A percentile compares a stretch with the other conserved stretches of the same genome.
Conservation (phyloP, 2,888 invertebrate species). For the Erynnis tages region DNA sequence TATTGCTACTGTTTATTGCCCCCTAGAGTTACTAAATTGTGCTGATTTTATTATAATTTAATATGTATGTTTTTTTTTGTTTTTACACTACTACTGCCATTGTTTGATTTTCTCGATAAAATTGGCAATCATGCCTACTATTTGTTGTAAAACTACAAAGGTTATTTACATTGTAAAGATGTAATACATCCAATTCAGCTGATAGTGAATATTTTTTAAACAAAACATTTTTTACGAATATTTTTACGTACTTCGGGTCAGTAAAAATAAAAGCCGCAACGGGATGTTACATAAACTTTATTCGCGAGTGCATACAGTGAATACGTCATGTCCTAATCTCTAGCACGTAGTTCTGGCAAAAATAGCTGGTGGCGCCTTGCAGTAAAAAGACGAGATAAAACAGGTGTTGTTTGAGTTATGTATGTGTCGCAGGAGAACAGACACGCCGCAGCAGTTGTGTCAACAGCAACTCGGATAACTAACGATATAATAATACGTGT, state of each 20-base stretch:
- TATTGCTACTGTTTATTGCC: slow-evolving; percentile 5
- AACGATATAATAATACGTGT: no score
- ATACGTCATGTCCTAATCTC: neutral
- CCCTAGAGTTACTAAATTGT: neutral
- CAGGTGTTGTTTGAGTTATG: slow-evolving; percentile 71
- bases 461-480: no score
- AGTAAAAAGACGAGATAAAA: slow-evolving; percentile 68
- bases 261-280: no score
- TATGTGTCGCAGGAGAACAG: no score
- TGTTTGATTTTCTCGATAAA: no score
- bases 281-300: neutral
- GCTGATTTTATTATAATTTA: neutral
- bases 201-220: no score
- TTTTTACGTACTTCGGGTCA: no score
- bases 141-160: no score
- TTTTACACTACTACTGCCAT: no score
- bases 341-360: neutral
- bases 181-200: neutral
- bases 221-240: no score
- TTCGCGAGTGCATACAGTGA: neutral
- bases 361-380: slow-evolving; percentile 49
- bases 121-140: no score
- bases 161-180: no score
- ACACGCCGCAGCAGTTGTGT: slow-evolving; percentile 61
- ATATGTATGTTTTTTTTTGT: neutral